Evolutionary conservation across 2,888 invertebrate genomes (phyloP), one percentile per base, ranked within the genome.

Genomic region (Plusia festucae): DNA sequence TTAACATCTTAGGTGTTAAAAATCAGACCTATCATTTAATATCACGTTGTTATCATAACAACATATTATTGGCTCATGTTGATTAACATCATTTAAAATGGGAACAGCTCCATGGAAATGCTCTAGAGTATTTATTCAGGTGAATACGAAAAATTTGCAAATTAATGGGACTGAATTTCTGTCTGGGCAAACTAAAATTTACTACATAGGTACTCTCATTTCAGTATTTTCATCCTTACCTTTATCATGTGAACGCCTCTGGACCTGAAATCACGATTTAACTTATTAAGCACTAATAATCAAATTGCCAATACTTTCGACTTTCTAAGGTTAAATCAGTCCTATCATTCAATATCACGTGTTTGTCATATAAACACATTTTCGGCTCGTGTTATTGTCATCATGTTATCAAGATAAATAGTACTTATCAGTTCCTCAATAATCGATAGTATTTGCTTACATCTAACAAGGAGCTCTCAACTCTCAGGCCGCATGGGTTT

Each of bases 361-460:
- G 90, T 88, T 90, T 73, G 78, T 93, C 92, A 92, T 87, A 80
- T 62, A 80, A 85, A 92, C 92, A 92, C 92, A 83, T 92, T 49
- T 90, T 92, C 85, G 93, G 93, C 93, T 93, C 93, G 91, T 92
- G 92, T 89, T 80, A 71, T 82, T 91, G 75, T 91, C 93, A 93
- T 93, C 93, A 93, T 88, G 66, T 71, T 60, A 72, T 69, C 60
- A 68, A 64, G 53, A 60, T 67, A 69, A 66, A 62, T 63, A 68
- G 20, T 60, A 57, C 9, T 16, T 66, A 73, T 53, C 51, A 53
- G 55, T 32, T 55, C 64, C 24, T 55, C 44, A 55, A 60, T 54
- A 65, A 78, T 68, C 65, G 68, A 78, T 72, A 66, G 51, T 72
- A 60, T 78, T 76, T 70, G 62, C 73, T 68, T 68, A 70, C 66